Conservation (phyloP, 1,140 invertebrate genomes). For the Anagrus nilaparvatae region DNA sequence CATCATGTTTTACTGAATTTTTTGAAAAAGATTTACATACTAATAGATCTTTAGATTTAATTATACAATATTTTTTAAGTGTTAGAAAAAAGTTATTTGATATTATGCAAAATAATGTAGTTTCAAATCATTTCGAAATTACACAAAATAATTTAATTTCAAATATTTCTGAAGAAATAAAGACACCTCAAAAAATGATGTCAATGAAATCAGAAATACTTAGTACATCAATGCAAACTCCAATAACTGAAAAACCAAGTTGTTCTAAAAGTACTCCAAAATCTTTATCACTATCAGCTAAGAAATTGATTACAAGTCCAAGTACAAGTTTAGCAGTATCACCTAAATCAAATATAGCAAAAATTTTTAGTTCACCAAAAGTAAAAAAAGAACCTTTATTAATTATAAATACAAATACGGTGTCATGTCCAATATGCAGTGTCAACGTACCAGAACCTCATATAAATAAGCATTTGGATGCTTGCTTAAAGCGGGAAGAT, state of each 20-base stretch:
- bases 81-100: slow-evolving; percentile 31
- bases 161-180: neutral
- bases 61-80: slow-evolving; percentile 30
- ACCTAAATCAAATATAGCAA: slow-evolving; percentile 17
- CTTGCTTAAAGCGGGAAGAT: slow-evolving; percentile 41
- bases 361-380: slow-evolving; percentile 31
- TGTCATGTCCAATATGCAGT: slow-evolving; percentile 47
- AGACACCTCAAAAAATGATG: neutral
- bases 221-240: slow-evolving; percentile 2
- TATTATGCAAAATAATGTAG: slow-evolving; percentile 17
- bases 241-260: no score
- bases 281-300: neutral
- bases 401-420: slow-evolving; percentile 19
- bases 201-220: neutral
- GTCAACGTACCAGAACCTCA: slow-evolving; percentile 36
- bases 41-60: slow-evolving; percentile 42
- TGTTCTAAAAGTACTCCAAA: neutral
- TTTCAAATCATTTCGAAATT: slow-evolving; percentile 1
- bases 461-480: slow-evolving; percentile 48
- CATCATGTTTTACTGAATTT: slow-evolving; percentile 42
- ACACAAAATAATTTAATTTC: neutral
- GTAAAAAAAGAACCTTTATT: slow-evolving; percentile 14
- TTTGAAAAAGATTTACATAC: slow-evolving; percentile 42
- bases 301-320: slow-evolving; percentile 22
- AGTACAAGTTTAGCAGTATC: slow-evolving; percentile 27